These are phyloP conservation scores for Chloroceryle aenea DNA, from an alignment of 2,113 vertebrate species.

Conservation along the genomic window DNA sequence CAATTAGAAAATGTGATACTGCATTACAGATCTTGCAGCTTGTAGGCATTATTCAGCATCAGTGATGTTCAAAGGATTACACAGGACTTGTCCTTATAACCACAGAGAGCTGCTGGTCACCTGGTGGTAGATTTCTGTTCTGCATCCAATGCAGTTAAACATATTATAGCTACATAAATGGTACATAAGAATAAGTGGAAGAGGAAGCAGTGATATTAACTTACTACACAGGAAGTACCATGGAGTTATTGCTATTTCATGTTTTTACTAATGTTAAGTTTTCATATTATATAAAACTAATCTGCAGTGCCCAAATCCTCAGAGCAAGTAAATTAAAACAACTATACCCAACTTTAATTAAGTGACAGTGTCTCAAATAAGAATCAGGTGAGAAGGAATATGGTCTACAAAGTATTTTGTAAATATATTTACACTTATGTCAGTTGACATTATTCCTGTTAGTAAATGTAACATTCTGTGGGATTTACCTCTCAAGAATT, in stretches of 20 bases:
- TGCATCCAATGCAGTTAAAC: neutral
- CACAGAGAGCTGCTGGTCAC: neutral
- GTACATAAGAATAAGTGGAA: neutral
- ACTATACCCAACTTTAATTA: neutral
- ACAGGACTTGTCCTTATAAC: neutral
- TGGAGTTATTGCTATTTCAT: neutral
- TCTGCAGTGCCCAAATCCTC: neutral
- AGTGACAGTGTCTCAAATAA: neutral
- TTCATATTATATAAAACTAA: neutral
- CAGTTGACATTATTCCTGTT: neutral
- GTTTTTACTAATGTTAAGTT: neutral
- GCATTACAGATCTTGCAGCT: neutral
- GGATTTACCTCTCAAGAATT: neutral
- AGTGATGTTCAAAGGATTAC: neutral
- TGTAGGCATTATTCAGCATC: neutral
- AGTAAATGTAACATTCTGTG: neutral
- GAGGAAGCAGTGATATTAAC: neutral
- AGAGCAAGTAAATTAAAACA: neutral
- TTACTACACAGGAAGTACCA: neutral
- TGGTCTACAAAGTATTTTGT: neutral
- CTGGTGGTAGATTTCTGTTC: neutral
- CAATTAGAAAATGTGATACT: neutral
- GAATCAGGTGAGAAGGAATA: neutral
- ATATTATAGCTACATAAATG: neutral
- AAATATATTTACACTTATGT: neutral